Percentiles rank a stretch among this genome's conserved stretches.
Evolutionary conservation across 2,113 vertebrate species (phyloP).

Genomic region (Pedionomus torquatus): DNA sequence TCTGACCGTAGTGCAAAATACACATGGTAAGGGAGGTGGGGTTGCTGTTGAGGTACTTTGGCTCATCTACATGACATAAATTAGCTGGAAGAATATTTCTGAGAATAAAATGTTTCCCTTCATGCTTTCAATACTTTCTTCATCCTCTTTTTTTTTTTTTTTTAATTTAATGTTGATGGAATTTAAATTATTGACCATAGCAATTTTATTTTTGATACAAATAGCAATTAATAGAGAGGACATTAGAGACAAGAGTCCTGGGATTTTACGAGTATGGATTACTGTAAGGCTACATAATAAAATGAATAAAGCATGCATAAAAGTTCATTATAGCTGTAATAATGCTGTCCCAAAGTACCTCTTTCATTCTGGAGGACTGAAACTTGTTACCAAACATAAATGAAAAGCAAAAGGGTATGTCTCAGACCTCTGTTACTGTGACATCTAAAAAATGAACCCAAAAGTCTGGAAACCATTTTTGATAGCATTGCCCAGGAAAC

Average conservation of each 20-base stretch:
- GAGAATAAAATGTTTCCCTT: background rate
- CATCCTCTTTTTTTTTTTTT: background rate
- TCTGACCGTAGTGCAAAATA: background rate
- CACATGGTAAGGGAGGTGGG: background rate
- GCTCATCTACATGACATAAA: background rate
- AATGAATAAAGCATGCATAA: background rate
- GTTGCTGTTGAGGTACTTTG: background rate
- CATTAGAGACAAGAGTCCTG: background rate
- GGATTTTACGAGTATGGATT: conserved; percentile 37
- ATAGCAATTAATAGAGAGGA: conserved; percentile 44
- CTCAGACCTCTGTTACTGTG: background rate
- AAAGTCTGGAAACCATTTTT: background rate
- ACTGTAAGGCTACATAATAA: conserved; percentile 28
- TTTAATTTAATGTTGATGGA: background rate
- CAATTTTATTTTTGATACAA: conserved; percentile 6
- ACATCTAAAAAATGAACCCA: background rate
- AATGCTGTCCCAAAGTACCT: background rate
- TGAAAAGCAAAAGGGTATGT: background rate
- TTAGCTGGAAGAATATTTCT: background rate
- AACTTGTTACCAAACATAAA: background rate
- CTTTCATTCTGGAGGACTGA: background rate
- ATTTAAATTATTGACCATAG: background rate
- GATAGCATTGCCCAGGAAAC: background rate
- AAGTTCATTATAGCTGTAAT: conserved; percentile 16
- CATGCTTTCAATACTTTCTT: background rate